Percentiles rank a stretch among this genome's conserved stretches.
Conservation (phyloP, 2,797 vertebrate species). For the Syngnathus rostellatus region DNA sequence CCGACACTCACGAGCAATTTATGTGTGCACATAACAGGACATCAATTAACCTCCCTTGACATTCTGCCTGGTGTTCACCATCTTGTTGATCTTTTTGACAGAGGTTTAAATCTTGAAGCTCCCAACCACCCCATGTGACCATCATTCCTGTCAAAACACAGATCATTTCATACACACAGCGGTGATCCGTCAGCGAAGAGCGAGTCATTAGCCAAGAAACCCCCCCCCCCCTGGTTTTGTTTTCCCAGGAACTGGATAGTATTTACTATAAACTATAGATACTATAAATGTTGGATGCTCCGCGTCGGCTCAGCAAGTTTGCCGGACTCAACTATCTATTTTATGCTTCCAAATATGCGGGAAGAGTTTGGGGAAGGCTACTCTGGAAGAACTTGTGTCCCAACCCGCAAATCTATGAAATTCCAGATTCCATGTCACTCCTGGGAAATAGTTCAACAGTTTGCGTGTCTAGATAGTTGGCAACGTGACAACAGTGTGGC, state of each 20-base stretch:
- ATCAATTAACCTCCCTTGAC: conserved; percentile 42
- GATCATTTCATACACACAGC: conserved; percentile 13
- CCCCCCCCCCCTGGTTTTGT: conserved; percentile 7
- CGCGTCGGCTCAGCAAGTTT: not conserved
- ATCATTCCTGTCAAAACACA: conserved; percentile 14
- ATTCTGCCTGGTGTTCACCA: conserved; percentile 32
- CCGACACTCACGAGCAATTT: conserved; percentile 38
- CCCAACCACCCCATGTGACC: not conserved
- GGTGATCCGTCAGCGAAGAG: conserved; percentile 38
- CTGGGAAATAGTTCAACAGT: not conserved
- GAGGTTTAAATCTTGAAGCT: conserved; percentile 38
- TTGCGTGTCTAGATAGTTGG: not conserved
- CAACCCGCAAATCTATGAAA: not conserved
- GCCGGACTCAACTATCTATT: not conserved
- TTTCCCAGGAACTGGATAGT: not conserved
- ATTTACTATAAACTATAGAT: not conserved
- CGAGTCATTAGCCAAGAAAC: conserved; percentile 50
- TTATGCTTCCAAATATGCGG: not conserved
- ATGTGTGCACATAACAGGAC: conserved; percentile 28
- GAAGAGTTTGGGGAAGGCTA: not conserved
- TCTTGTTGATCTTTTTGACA: conserved; percentile 28
- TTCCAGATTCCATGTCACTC: not conserved
- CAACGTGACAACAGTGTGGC: not conserved
- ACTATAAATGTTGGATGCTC: not conserved
- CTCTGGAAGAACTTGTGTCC: not conserved